Conservation (phyloP, 2,113 vertebrate species). For the Poeciliopsis occidentalis region DNA sequence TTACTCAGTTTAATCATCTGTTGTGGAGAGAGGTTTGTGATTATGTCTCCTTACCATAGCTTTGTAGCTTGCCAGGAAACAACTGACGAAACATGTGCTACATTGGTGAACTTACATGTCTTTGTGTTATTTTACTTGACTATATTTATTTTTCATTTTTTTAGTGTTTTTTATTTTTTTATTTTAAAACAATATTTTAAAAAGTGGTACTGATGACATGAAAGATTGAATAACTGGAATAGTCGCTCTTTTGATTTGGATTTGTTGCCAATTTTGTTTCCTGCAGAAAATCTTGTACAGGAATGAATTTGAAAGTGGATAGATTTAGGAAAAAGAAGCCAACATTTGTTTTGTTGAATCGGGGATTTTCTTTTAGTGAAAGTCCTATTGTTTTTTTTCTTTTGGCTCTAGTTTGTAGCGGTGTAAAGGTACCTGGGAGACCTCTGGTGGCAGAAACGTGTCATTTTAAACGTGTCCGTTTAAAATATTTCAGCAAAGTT, state of each 20-base stretch:
- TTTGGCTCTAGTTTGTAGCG: slow-evolving; percentile 4
- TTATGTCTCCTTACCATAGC: slow-evolving; percentile 1
- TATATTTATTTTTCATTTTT: slow-evolving; percentile 11
- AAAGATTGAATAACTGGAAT: slow-evolving; percentile 8
- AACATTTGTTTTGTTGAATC: slow-evolving; percentile 7
- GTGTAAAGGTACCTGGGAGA: slow-evolving; percentile 31
- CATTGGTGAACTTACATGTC: background rate
- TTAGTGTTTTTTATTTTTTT: background rate
- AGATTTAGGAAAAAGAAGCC: background rate
- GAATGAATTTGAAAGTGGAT: background rate
- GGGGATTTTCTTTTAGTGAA: slow-evolving; percentile 3
- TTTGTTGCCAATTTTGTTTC: background rate
- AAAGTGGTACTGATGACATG: slow-evolving; percentile 17
- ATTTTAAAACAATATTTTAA: background rate
- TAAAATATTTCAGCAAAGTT: slow-evolving; percentile 26
- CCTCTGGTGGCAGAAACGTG: slow-evolving; percentile 60
- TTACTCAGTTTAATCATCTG: slow-evolving; percentile 13
- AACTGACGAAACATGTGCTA: slow-evolving; percentile 4
- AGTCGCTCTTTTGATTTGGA: background rate
- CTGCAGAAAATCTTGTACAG: background rate
- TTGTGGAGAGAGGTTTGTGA: slow-evolving; percentile 7
- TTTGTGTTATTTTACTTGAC: slow-evolving; percentile 12
- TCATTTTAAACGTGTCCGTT: slow-evolving; percentile 11
- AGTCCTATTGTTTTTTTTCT: background rate
- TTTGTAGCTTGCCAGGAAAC: slow-evolving; percentile 46